Conservation (phyloP, 2,797 vertebrate species). For the Crocodylus rhombifer region DNA sequence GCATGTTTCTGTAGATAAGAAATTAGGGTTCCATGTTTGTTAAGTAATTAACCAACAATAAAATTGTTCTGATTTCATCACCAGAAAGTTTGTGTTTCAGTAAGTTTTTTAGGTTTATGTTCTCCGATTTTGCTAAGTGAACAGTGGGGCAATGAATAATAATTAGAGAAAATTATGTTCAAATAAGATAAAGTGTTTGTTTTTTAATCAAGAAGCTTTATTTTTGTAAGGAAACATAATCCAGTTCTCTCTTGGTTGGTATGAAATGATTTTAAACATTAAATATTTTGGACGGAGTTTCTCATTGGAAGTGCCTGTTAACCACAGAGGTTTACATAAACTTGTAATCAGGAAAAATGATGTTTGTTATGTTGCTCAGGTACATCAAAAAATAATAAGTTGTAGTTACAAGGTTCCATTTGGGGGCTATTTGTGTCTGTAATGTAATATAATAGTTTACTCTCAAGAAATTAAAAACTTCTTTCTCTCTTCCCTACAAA, state of each 20-base stretch:
- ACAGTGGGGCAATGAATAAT: neutral
- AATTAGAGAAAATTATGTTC: neutral
- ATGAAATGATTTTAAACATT: neutral
- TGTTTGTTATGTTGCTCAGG: neutral
- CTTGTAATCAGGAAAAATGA: neutral
- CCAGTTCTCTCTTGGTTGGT: neutral
- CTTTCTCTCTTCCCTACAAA: neutral
- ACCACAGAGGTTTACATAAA: neutral
- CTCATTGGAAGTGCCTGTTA: neutral
- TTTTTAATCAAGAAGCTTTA: neutral
- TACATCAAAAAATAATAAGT: neutral
- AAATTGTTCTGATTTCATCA: neutral
- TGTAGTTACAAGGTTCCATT: neutral
- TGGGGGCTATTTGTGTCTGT: neutral
- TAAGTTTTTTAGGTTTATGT: neutral
- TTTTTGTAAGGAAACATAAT: neutral
- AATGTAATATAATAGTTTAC: neutral
- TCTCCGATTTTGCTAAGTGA: neutral
- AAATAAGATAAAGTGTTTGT: neutral
- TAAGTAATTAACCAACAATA: neutral
- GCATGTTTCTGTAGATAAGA: neutral
- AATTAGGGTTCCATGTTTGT: neutral
- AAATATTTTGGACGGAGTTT: neutral
- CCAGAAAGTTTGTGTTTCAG: neutral
- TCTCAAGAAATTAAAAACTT: neutral